These are phyloP conservation scores for Lanistes nyassanus DNA, from an alignment of 1,140 invertebrate genomes.

Conservation along the genomic window DNA sequence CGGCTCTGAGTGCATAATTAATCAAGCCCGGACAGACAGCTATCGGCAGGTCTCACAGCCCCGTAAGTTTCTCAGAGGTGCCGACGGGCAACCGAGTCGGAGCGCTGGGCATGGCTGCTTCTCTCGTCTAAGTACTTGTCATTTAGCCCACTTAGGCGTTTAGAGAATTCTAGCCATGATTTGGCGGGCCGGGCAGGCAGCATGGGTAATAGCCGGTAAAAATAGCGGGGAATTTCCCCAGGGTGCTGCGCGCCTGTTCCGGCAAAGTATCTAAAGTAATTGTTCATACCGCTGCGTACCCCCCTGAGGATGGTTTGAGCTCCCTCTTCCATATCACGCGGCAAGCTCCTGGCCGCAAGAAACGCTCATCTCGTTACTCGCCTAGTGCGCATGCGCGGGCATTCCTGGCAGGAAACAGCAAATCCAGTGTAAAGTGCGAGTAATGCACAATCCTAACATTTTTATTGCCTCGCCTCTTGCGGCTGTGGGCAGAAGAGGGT, in stretches of 20 bases:
- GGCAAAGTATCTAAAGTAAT: conserved; percentile 29
- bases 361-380: no score
- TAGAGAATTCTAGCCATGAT: conserved; percentile 23
- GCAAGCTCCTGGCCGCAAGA: no score
- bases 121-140: conserved; percentile 25
- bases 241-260: conserved; percentile 3
- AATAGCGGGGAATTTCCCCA: conserved; percentile 25
- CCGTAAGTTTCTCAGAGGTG: background rate
- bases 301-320: background rate
- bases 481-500: no score
- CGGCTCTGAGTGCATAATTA: conserved; percentile 32
- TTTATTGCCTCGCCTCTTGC: no score
- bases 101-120: background rate
- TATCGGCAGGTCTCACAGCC: conserved; percentile 22
- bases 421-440: no score
- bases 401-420: no score
- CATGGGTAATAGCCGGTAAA: no score
- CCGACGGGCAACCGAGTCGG: no score
- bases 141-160: conserved; percentile 30
- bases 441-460: no score
- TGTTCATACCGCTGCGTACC: conserved; percentile 23
- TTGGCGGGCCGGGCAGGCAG: conserved; percentile 23
- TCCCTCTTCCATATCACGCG: background rate
- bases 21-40: conserved; percentile 26
- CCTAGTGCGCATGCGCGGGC: no score